Evolutionary conservation across 2,797 vertebrate species (phyloP).

Genomic region (Urosaurus nigricauda): DNA sequence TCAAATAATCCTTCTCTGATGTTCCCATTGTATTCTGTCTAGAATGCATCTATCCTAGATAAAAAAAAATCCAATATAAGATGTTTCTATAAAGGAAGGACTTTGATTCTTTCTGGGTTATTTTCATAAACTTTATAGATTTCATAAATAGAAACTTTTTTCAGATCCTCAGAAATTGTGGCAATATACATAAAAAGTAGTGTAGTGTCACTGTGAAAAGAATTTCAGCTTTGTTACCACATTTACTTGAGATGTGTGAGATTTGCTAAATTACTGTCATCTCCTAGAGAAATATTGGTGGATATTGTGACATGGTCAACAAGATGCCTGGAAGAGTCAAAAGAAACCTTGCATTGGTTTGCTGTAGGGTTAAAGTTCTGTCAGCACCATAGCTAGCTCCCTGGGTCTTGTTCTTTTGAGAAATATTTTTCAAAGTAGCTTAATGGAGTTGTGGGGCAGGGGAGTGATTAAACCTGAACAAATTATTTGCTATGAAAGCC

Average conservation of each 20-base stretch:
- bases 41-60: not conserved
- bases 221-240: not conserved
- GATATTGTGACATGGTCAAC: not conserved
- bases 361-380: not conserved
- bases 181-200: not conserved
- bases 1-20: not conserved
- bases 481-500: conserved; percentile 33
- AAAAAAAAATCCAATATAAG: not conserved
- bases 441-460: not conserved
- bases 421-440: conserved; percentile 45
- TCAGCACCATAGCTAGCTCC: conserved; percentile 21
- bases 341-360: not conserved
- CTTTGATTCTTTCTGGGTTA: not conserved
- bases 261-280: conserved; percentile 1
- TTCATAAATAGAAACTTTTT: not conserved
- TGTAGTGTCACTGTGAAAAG: not conserved
- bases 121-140: too few relatives aligned
- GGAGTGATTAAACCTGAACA: not conserved
- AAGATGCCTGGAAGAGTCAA: not conserved
- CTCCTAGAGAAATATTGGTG: not conserved
- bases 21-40: not conserved
- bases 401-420: conserved; percentile 23
- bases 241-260: not conserved
- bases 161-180: not conserved
- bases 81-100: not conserved